phyloP scores from a whole-genome alignment of 2,113 vertebrate species.

The Oncorhynchus nerka region DNA sequence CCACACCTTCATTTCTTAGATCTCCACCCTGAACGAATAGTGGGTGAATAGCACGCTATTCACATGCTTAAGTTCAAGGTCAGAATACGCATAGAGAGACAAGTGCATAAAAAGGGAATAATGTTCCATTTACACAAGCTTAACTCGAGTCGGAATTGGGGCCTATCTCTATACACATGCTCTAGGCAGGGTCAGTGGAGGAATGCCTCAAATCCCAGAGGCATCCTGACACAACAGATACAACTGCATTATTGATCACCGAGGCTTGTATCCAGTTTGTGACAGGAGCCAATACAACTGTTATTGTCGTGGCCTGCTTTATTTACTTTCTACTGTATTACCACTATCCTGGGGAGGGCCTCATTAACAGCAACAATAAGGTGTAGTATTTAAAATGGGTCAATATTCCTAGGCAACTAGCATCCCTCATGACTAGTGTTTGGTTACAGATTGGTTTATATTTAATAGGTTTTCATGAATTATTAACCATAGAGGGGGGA shows the following conservation, averaged over 20 bases:
- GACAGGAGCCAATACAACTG: conserved; percentile 56
- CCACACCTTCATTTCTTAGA: too few relatives aligned
- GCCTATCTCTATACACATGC: too few relatives aligned
- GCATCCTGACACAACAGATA: conserved; percentile 23
- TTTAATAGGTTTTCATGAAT: conserved; percentile 67
- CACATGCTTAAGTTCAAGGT: too few relatives aligned
- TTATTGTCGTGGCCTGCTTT: conserved; percentile 42
- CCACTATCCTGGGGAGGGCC: conserved; percentile 30
- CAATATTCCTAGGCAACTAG: conserved; percentile 51
- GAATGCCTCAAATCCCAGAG: conserved; percentile 8
- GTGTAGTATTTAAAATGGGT: conserved; percentile 40
- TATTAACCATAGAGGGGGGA: conserved; percentile 58
- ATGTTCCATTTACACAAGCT: too few relatives aligned
- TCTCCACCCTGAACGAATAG: too few relatives aligned
- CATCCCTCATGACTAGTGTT: conserved; percentile 42
- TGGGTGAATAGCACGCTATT: too few relatives aligned
- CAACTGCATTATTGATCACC: conserved; percentile 53
- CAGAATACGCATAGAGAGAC: too few relatives aligned
- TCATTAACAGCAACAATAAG: conserved; percentile 48
- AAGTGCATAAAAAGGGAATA: too few relatives aligned
- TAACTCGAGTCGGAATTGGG: too few relatives aligned
- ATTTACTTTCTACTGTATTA: conserved; percentile 53
- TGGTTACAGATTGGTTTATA: conserved; percentile 67
- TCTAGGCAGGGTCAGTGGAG: neutral
- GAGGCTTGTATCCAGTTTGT: conserved; percentile 34